Conservation (phyloP, 2,888 invertebrate species). For the Epsilonema sp. region DNA sequence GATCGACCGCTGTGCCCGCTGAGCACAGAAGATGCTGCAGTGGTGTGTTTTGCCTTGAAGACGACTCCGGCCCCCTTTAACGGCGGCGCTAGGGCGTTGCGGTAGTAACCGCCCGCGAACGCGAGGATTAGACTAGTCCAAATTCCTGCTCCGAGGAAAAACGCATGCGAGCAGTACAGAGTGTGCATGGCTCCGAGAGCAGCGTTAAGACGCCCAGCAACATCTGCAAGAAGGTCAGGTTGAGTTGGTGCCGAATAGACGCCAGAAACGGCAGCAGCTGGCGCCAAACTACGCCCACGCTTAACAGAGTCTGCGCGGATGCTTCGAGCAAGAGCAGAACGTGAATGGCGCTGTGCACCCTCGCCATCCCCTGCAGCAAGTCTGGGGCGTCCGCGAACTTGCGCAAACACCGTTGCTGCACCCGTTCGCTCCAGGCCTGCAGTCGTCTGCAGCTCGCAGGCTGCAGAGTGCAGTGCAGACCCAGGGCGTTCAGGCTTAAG, state of each 20-base stretch:
- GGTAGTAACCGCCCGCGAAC: too few relatives aligned
- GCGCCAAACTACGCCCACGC: too few relatives aligned
- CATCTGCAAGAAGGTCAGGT: not conserved
- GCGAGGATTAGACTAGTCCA: not conserved
- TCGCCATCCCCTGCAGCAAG: not conserved
- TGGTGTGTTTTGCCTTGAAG: too few relatives aligned
- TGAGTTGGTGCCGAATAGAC: not conserved
- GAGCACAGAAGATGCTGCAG: too few relatives aligned
- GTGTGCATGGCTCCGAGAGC: not conserved
- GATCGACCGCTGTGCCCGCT: too few relatives aligned
- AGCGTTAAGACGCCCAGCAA: not conserved
- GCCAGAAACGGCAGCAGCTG: too few relatives aligned
- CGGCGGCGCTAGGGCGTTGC: too few relatives aligned
- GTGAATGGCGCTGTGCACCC: not conserved
- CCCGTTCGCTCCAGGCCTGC: not conserved
- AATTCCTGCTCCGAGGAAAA: not conserved
- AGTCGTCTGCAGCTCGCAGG: not conserved
- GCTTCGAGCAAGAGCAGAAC: not conserved
- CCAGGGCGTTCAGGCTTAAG: not conserved
- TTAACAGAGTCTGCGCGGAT: not conserved
- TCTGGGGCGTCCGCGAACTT: not conserved
- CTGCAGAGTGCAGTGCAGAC: too few relatives aligned
- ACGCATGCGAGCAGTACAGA: conserved; percentile 3
- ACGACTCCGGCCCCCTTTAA: too few relatives aligned
- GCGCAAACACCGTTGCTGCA: not conserved